A percentile compares a stretch with the other conserved stretches of the same genome.
phyloP scores from a whole-genome alignment of 92 coral and sea anemone species.

The Bergia sp. region DNA sequence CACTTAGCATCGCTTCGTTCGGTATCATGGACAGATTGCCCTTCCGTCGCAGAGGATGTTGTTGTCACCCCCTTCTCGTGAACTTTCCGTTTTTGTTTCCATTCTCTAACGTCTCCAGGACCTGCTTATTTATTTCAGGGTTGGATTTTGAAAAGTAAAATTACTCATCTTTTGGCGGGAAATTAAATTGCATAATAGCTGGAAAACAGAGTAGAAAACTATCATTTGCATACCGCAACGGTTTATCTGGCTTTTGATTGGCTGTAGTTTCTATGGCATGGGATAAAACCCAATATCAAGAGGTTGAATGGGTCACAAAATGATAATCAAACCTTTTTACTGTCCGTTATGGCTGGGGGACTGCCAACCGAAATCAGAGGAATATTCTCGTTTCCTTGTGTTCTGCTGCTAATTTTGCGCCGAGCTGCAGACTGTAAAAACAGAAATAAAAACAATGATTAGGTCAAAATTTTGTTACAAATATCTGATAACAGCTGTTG shows the following conservation, averaged over 20 bases:
- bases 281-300: not conserved
- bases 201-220: not conserved
- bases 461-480: not conserved
- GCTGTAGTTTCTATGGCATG: not conserved
- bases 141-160: not conserved
- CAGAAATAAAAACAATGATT: too few relatives aligned
- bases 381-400: slow-evolving; percentile 66
- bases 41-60: too few relatives aligned
- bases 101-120: too few relatives aligned
- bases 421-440: slow-evolving; percentile 47
- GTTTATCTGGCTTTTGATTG: not conserved
- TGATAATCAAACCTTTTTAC: slow-evolving; percentile 7
- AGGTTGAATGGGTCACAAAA: not conserved
- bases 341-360: not conserved
- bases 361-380: slow-evolving; percentile 78
- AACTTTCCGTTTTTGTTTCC: too few relatives aligned
- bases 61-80: too few relatives aligned
- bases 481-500: not conserved
- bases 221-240: not conserved
- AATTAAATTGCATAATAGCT: not conserved
- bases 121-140: too few relatives aligned
- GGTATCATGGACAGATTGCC: too few relatives aligned
- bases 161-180: not conserved
- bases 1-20: too few relatives aligned
- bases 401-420: slow-evolving; percentile 64